Conservation (phyloP, 23 tunicate genomes). For the Phallusia fumigata region DNA sequence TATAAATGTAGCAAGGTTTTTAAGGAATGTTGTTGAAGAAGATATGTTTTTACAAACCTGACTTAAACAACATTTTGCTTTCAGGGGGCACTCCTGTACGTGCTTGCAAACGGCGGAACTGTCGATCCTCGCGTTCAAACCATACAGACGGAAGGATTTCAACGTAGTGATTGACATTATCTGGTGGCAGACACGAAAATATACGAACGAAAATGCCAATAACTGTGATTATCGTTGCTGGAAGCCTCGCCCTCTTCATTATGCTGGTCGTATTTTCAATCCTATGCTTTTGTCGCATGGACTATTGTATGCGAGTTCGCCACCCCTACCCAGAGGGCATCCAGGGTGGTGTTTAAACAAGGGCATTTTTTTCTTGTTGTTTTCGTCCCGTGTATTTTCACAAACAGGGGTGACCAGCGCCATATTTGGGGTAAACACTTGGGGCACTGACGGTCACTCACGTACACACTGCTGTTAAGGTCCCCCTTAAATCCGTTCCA, state of each 20-base stretch:
- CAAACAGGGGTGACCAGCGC: neutral
- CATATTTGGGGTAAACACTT: neutral
- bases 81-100: no score
- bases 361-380: neutral
- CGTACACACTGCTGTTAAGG: neutral
- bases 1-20: no score
- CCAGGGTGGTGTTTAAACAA: neutral
- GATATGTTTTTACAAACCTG: no score
- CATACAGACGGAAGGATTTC: no score
- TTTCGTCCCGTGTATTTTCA: neutral
- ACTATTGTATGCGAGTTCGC: neutral
- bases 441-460: constrained; percentile 4
- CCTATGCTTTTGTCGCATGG: constrained; percentile 10
- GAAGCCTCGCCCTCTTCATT: neutral
- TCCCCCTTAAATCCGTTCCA: no score
- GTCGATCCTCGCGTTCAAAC: no score
- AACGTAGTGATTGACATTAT: neutral
- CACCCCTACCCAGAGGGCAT: constrained; percentile 11
- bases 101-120: no score
- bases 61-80: no score
- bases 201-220: neutral
- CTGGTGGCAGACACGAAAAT: neutral
- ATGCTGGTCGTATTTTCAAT: neutral
- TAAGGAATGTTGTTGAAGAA: no score
- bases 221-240: constrained; percentile 3